Evolutionary conservation across 2,113 vertebrate species (phyloP), one percentile per base, ranked within the genome.

Genomic region (Columba livia): DNA sequence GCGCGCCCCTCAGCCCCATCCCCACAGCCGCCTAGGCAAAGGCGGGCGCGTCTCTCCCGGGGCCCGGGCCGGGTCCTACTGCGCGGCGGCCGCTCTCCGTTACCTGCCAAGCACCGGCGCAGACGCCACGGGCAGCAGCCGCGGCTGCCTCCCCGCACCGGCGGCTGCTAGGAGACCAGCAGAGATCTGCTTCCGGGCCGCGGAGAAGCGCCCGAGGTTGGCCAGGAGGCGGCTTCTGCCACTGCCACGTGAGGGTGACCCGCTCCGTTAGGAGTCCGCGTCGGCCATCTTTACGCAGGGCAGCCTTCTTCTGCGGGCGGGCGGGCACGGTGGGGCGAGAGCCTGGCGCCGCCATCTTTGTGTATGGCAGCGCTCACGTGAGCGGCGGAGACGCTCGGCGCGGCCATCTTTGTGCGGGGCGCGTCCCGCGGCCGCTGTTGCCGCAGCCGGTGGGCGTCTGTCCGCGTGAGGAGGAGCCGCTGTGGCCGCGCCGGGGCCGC

Each of bases 351-450:
- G 77, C 82, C 85, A 93, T 96, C 67, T 94, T 93, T 92, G 66
- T 77, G 48, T 5, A 6, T 85, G 93, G 67, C 83, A 56, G 9
- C 5, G 5, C 36, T 89, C 47, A 31, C 18, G 14, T 50, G 62
- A 89, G 13, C 12, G 51, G 28, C 28, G 5, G 40, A 24, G 51
- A 56, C 21, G 54, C 85, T 60, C 28, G 11, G 67, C 19, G 80
- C 73, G 12, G 90, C 84, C 88, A 92, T 90, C 62, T 94, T 94
- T 96, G 65, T 74, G 44, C 64, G 74, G 93, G 93, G 95, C 71
- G 77, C 92, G 57, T 34, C 29, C 10, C 2, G 8, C n/a, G 10
- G 7, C n/a, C 5, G 38, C 71, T 14, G 34, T 29, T 34, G 78
- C 65, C 3, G 60, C 47, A 75, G 79, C 26, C 12, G 9, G 53